Conservation (phyloP, 23 tunicate species). For the Trididemnum clinides region DNA sequence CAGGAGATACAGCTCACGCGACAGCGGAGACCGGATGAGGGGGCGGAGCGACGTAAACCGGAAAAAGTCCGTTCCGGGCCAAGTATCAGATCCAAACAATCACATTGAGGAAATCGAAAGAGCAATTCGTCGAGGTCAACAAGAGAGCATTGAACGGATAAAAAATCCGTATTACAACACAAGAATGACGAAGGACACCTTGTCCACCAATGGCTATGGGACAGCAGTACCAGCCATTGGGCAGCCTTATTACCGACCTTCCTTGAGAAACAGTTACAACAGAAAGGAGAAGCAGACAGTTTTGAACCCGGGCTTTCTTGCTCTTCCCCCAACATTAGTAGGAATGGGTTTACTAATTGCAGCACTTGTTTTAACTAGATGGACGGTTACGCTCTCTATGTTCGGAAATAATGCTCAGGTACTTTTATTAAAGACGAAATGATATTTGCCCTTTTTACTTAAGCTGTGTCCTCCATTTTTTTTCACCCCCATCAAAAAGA, state of each 20-base stretch:
- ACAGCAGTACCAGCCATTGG: neutral
- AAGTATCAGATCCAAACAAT: conserved; percentile 53
- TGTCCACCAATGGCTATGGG: neutral
- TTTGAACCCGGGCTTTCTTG: conserved; percentile 3
- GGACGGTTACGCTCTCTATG: neutral
- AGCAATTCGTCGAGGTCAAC: conserved; percentile 44
- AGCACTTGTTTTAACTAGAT: conserved; percentile 4
- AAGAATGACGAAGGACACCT: neutral
- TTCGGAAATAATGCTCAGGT: too few relatives aligned
- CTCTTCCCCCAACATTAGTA: neutral
- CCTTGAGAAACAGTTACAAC: neutral
- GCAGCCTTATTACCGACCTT: conserved; percentile 9
- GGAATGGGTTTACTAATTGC: conserved; percentile 7
- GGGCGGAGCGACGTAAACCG: too few relatives aligned
- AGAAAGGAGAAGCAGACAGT: neutral
- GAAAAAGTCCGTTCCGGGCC: conserved; percentile 55
- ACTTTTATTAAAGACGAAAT: too few relatives aligned
- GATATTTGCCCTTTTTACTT: too few relatives aligned
- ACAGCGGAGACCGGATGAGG: neutral
- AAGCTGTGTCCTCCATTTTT: too few relatives aligned
- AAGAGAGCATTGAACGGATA: conserved; percentile 7
- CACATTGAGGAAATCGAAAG: neutral
- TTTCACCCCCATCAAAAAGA: too few relatives aligned
- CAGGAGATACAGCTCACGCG: neutral
- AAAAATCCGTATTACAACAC: neutral